Evolutionary conservation across 2,888 invertebrate species (phyloP).

Genomic region (Epirrita christyi): DNA sequence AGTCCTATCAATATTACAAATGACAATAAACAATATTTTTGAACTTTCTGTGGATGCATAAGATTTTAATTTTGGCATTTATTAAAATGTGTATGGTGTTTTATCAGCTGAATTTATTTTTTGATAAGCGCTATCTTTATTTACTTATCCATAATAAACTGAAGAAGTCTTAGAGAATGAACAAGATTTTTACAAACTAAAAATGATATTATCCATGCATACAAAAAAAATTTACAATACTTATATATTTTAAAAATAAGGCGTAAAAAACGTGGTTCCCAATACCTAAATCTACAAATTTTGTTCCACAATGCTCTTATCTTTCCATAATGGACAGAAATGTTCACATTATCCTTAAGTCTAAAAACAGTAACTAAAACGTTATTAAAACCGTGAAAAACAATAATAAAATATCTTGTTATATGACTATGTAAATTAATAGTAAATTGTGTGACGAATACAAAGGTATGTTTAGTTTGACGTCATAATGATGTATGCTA

Average conservation of each 20-base stretch:
- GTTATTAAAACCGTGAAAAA: constrained; percentile 17
- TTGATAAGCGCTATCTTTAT: constrained; percentile 47
- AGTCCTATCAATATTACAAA: constrained; percentile 19
- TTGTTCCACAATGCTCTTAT: constrained; percentile 10
- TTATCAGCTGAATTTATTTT: constrained; percentile 49
- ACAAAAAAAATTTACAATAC: neutral
- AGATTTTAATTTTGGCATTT: constrained; percentile 33
- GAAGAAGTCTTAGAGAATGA: constrained; percentile 25
- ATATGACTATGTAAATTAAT: neutral
- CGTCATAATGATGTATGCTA: neutral
- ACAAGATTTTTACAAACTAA: constrained; percentile 14
- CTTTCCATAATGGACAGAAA: constrained; percentile 23
- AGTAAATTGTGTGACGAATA: constrained; percentile 4
- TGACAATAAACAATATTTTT: constrained; percentile 18
- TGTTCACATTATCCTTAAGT: constrained; percentile 29
- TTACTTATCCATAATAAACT: constrained; percentile 21
- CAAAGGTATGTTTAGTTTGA: neutral
- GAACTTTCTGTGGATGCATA: no score
- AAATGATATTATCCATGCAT: constrained; percentile 4
- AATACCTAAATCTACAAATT: constrained; percentile 18
- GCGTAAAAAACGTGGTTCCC: constrained; percentile 34
- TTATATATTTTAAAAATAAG: constrained; percentile 26
- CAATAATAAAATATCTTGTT: neutral
- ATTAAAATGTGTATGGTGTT: constrained; percentile 33
- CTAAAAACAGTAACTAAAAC: constrained; percentile 32